A percentile compares a stretch with the other conserved stretches of the same genome.
phyloP scores from a whole-genome alignment of 2,113 vertebrate genomes.

The Pimephales promelas region DNA sequence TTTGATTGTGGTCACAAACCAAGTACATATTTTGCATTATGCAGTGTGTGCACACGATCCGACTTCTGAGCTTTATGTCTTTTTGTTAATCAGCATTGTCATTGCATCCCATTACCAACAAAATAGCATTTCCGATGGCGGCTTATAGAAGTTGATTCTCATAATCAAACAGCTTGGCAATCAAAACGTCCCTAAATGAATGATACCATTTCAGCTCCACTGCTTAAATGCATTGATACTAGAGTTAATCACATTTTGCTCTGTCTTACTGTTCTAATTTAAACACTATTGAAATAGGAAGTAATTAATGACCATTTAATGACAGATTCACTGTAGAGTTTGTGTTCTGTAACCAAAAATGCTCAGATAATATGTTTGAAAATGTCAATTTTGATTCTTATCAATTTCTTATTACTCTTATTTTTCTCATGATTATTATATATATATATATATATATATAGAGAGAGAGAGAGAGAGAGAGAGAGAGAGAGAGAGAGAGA shows the following conservation, averaged over 20 bases:
- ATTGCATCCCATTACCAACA: conserved; percentile 17
- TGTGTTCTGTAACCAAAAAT: neutral
- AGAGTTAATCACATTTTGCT: conserved; percentile 24
- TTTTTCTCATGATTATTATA: too few relatives aligned
- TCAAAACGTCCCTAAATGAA: conserved; percentile 23
- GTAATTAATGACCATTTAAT: conserved; percentile 11
- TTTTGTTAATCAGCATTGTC: conserved; percentile 38
- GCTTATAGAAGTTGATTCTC: conserved; percentile 34
- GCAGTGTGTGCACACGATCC: neutral
- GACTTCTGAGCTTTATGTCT: conserved; percentile 26
- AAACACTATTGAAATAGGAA: neutral
- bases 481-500: too few relatives aligned
- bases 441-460: neutral
- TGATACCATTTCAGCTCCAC: conserved; percentile 52
- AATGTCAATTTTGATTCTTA: neutral
- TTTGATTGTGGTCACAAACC: conserved; percentile 36
- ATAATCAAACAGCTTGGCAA: conserved; percentile 25
- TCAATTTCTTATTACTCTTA: too few relatives aligned
- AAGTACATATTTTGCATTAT: conserved; percentile 33
- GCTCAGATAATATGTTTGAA: neutral
- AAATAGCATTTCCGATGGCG: conserved; percentile 15
- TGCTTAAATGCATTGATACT: conserved; percentile 41
- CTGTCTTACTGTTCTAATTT: conserved; percentile 10
- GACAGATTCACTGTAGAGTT: neutral
- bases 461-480: too few relatives aligned